Percentiles rank a stretch among this genome's conserved stretches.
Evolutionary conservation across 2,113 vertebrate genomes (phyloP).

Genomic region (Eublepharis macularius): DNA sequence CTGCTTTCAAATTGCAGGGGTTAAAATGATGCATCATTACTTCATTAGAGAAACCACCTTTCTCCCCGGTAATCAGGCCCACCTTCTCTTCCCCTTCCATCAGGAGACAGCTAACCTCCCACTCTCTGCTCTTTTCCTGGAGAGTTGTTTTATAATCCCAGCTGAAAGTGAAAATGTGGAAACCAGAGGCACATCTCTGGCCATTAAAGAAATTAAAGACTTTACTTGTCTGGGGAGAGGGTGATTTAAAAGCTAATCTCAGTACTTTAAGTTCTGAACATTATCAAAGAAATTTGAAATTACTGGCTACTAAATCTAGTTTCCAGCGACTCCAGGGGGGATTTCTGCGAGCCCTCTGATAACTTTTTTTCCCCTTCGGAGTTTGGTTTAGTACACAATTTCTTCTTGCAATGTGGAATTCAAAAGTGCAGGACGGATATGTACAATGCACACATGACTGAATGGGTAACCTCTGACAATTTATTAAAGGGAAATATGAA

Average conservation of each 20-base stretch:
- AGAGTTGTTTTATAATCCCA: conserved; percentile 28
- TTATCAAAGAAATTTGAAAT: conserved; percentile 76
- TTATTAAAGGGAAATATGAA: not conserved
- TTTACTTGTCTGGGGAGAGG: conserved; percentile 66
- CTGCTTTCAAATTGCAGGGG: conserved; percentile 58
- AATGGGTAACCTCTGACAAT: not conserved
- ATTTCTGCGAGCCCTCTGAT: conserved; percentile 73
- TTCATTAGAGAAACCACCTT: conserved; percentile 34
- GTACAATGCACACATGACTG: not conserved
- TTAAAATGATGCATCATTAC: conserved; percentile 59
- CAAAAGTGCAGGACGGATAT: not conserved
- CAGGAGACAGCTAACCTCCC: not conserved
- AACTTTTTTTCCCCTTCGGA: conserved; percentile 52
- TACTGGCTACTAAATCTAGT: conserved; percentile 67
- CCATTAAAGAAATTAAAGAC: conserved; percentile 72
- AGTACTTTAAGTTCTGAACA: conserved; percentile 61
- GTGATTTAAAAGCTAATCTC: conserved; percentile 73
- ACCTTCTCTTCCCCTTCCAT: not conserved
- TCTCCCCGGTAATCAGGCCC: conserved; percentile 26
- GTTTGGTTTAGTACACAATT: conserved; percentile 54
- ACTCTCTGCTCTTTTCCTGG: conserved; percentile 36
- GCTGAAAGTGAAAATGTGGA: conserved; percentile 66
- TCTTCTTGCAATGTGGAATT: conserved; percentile 64
- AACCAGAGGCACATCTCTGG: conserved; percentile 48
- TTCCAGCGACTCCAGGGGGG: conserved; percentile 68